These are phyloP conservation scores for Pteruthius melanotis DNA, from an alignment of 2,113 vertebrate genomes.

Conservation along the genomic window DNA sequence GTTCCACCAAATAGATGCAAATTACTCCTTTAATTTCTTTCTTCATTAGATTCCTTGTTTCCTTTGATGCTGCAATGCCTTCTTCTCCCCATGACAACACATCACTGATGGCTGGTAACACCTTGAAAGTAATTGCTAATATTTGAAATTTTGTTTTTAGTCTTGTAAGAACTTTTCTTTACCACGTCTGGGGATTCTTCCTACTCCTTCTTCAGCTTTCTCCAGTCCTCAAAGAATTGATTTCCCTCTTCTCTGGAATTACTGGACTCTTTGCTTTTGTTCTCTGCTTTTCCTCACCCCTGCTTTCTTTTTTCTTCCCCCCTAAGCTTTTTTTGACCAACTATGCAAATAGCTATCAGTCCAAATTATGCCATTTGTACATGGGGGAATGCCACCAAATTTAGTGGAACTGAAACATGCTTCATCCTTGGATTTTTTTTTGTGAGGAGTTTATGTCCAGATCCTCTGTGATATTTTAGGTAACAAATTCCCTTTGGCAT, in stretches of 20 bases:
- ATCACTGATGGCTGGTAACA: neutral
- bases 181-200: neutral
- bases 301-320: neutral
- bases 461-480: neutral
- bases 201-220: neutral
- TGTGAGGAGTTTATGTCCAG: neutral
- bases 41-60: constrained; percentile 31
- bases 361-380: neutral
- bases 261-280: neutral
- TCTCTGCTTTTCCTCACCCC: neutral
- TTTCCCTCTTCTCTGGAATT: neutral
- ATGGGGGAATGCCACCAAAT: neutral
- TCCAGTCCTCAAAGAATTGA: neutral
- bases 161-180: neutral
- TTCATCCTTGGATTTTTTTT: neutral
- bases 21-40: constrained; percentile 48
- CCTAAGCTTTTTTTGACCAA: neutral
- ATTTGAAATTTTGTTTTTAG: neutral
- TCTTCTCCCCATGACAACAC: constrained; percentile 37
- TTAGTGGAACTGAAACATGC: neutral
- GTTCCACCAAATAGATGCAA: constrained; percentile 41
- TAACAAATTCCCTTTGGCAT: neutral
- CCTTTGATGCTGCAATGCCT: constrained; percentile 21
- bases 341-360: neutral
- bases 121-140: constrained; percentile 31